Evolutionary conservation across 2,888 invertebrate species (phyloP), one percentile per base, ranked within the genome.

Genomic region (Prosopocoilus inquinatus): DNA sequence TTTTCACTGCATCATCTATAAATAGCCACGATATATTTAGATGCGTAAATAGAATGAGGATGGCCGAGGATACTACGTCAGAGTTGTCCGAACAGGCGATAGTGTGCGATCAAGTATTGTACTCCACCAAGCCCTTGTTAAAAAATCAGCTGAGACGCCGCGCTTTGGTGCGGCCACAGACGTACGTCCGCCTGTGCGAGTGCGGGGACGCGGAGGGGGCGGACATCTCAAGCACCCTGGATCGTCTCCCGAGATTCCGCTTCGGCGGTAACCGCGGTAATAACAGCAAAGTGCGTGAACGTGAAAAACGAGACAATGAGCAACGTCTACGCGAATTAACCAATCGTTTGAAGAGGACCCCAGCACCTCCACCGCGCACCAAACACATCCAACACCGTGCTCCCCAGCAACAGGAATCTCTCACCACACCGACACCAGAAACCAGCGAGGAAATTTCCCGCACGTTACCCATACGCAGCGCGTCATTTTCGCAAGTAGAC

Each of bases 401-500:
- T 53, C 67, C 66, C 33, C 49, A 45, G 50, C 50, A 36, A 33
- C 57, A 36, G 33, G 47, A 49, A 53, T 68, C 67, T 51, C 66
- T 66, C 47, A 63, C 68, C n/a, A 64, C 66, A 9, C 61, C 67
- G 20, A 57, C 66, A 47, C 58, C 60, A 33, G 61, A 65, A 9
- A 51, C 61, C 12, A 47, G 56, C 11, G 62, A 63, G 32, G 53
- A 53, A 48, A 57, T 48, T 41, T 47, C 47, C 47, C 52, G 47
- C 46, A 50, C 41, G n/a, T 47, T 88, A 65, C 90, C 91, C 1
- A 88, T 87, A 71, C 84, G 93, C 36, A 91, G 91, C 70, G 91
- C 91, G 4, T 93, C 93, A 5, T 93, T 94, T 71, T 91, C 93
- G 0, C 91, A 93, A 77, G 90, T 90, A 59, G 92, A 93, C 74